Evolutionary conservation across 2,888 invertebrate species (phyloP), one percentile per base, ranked within the genome.

Genomic region (Leptinotarsa haldemani): DNA sequence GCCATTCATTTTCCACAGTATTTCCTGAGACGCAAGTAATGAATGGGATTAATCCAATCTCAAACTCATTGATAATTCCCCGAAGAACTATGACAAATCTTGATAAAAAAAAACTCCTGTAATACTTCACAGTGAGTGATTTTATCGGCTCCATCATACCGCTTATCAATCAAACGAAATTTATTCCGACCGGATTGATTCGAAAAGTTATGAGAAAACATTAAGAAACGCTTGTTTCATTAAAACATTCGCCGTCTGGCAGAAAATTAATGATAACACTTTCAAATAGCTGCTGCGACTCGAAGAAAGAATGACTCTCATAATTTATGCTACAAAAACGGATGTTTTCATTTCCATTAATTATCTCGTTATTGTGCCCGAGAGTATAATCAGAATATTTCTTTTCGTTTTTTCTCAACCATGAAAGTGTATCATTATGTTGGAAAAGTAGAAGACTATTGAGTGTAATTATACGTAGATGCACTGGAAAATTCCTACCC

Each of bases 141-240:
- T 40, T 61, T 61, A 61, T 61, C 61, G 61, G 40, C 61, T 61
- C 61, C 30, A 61, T 25, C 40, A 16, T 40, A 30, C 30, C 30
- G 61, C 30, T 30, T 61, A 61, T 61, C 61, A 61, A 61, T 30
- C 61, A 61, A 61, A 30, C 18, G 22, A 58, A 66, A 66, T 66
- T 70, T 58, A 70, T 66, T 58, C 65, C 22, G 56, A 65, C 40
- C 73, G n/a, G 66, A 66, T 73, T 70, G 56, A 73, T 73, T 61
- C 65, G 69, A 66, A 73, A 73, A 73, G 69, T 73, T 73, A 73
- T 70, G 70, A 73, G 66, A 70, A 70, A 69, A 65, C 66, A 73
- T 73, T 70, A 73, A 61, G 73, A 66, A 61, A 73, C 66, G 69
- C 66, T 69, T 73, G 73, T 73, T 70, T 66, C 66, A 73, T 73